Percentiles rank a stretch among this genome's conserved stretches.
Evolutionary conservation across 2,797 vertebrate species (phyloP).

Genomic region (Rhabdomys pumilio): DNA sequence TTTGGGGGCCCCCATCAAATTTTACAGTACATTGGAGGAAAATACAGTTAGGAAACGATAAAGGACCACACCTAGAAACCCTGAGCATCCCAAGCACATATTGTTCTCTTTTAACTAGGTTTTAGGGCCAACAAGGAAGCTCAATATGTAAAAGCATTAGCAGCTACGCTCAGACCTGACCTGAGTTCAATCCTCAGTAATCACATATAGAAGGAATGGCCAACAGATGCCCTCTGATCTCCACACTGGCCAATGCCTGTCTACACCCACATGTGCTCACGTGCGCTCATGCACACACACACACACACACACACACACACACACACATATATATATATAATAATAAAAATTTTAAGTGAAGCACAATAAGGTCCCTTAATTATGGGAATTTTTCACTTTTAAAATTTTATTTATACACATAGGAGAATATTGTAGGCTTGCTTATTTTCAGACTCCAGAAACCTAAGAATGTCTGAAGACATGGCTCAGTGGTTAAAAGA

Average conservation of each 20-base stretch:
- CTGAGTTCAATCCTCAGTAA: neutral
- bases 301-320: neutral
- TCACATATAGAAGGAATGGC: neutral
- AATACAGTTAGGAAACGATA: fast-evolving
- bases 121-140: neutral
- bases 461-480: neutral
- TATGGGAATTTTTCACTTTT: neutral
- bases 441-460: neutral
- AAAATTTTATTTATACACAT: neutral
- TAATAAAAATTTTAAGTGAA: neutral
- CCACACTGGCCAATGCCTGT: neutral
- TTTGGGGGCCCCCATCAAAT: fast-evolving
- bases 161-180: neutral
- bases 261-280: neutral
- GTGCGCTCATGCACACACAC: fast-evolving
- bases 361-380: neutral
- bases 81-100: fast-evolving
- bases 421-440: neutral
- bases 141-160: neutral
- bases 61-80: neutral
- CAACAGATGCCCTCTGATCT: neutral
- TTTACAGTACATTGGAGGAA: neutral
- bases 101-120: neutral
- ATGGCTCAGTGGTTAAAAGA: neutral
- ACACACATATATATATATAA: neutral